Base-by-base conservation (phyloP, 2,113 vertebrate genomes). In the Melanocharis versteri region DNA sequence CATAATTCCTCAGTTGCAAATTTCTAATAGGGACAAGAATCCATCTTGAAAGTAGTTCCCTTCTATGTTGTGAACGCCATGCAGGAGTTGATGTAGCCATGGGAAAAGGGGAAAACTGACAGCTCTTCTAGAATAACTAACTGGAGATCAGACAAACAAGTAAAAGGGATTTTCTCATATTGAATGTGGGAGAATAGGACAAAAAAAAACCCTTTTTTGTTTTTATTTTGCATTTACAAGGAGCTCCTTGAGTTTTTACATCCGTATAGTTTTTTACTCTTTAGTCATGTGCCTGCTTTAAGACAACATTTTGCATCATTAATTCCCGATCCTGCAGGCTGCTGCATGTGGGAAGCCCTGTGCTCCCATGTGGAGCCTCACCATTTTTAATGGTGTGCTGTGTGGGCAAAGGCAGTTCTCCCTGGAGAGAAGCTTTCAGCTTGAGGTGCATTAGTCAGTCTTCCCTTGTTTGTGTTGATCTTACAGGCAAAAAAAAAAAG, bases 371-470 rank as follows among this genome's bases (percentile, higher is more conserved):
- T 82, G 73, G 70, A 96, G 73, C 78, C 33, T 83, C 81, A 65
- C 89, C 35, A 33, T 53, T 77, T 82, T 75, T 85, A 85, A 87
- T 66, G 47, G 71, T 70, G 68, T 56, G 47, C 47, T 80, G 27
- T 85, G 64, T 88, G 39, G 71, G 70, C 82, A 96, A 94, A 94
- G 81, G 40, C 66, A 88, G 28, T 28, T 95, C n/a, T 71, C 77
- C 68, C 83, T 47, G 40, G 82, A 81, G 82, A 90, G 85, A 71
- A 62, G 78, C 64, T 83, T 96, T 61, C 83, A 81, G 76, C 4
- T 3, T 79, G 81, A 94, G 78, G 70, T 91, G 26, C 54, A 40
- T 88, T 93, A 93, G 35, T 91, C 82, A 95, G 37, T 53, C 70
- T 87, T 84, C 35, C 44, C 31, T 93, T 93, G 60, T 94, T 87